phyloP scores from a whole-genome alignment of 2,113 vertebrate species.

The Zeus faber region DNA sequence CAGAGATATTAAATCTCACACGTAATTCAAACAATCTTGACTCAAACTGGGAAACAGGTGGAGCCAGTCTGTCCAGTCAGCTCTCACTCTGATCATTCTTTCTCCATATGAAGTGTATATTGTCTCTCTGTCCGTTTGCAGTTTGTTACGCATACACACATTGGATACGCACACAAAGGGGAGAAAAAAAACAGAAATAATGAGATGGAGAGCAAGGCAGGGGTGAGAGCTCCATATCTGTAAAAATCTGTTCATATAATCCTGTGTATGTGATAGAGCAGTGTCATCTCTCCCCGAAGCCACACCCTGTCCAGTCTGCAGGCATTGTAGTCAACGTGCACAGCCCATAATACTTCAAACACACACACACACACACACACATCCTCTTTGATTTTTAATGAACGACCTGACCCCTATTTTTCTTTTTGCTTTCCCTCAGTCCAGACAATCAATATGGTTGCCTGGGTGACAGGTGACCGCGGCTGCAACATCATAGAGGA shows the following conservation, averaged over 20 bases:
- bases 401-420: too few species aligned
- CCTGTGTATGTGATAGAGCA: background rate
- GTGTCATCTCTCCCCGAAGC: too few species aligned
- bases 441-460: slow-evolving; percentile 45
- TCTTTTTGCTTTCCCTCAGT: too few species aligned
- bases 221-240: background rate
- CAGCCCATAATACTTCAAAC: background rate
- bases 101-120: background rate
- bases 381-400: too few species aligned
- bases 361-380: background rate
- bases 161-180: background rate
- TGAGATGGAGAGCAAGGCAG: background rate
- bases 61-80: background rate
- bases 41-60: background rate
- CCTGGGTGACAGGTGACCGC: slow-evolving; percentile 26
- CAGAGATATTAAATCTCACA: background rate
- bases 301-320: too few species aligned
- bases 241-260: background rate
- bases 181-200: background rate
- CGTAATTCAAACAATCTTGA: background rate
- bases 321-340: too few species aligned
- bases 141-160: background rate
- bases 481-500: slow-evolving; percentile 29
- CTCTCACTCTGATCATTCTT: background rate
- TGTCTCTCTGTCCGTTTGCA: background rate